phyloP scores from a whole-genome alignment of 2,888 invertebrate genomes.

The Agapostemon virescens region DNA sequence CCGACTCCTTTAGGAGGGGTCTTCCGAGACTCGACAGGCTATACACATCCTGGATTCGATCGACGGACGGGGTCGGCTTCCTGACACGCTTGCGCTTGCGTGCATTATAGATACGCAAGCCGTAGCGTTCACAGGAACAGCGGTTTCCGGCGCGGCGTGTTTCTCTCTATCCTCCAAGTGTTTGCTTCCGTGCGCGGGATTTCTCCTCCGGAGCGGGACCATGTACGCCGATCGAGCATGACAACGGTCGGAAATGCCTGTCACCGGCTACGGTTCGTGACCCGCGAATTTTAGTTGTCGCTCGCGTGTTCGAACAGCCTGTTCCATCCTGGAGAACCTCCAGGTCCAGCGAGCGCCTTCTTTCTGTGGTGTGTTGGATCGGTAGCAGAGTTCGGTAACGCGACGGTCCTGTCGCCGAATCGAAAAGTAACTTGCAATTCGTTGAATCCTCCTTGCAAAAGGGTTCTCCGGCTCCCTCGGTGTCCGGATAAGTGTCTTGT shows the following conservation, averaged over 20 bases:
- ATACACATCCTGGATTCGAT: constrained; percentile 62
- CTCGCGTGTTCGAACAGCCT: no score
- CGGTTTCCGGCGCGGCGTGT: neutral
- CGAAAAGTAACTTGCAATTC: no score
- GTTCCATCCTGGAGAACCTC: neutral
- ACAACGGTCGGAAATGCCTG: neutral
- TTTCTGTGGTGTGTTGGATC: neutral
- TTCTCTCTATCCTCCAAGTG: neutral
- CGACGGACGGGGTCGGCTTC: constrained; percentile 37
- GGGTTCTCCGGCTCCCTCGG: neutral
- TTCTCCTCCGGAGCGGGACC: no score
- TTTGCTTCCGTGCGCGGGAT: neutral
- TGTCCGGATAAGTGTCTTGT: neutral
- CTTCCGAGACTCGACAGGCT: constrained; percentile 31
- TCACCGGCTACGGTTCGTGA: neutral
- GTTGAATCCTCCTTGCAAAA: neutral
- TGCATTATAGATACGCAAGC: constrained; percentile 43
- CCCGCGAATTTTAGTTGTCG: no score
- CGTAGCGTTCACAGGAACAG: constrained; percentile 27
- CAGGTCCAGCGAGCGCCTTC: no score
- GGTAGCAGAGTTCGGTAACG: neutral
- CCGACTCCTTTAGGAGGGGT: constrained; percentile 15
- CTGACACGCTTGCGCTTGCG: constrained; percentile 9
- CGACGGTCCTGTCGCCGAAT: no score
- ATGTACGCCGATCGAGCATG: neutral